Base-by-base conservation (phyloP, 2,113 vertebrate species). In the Tetrao urogallus region DNA sequence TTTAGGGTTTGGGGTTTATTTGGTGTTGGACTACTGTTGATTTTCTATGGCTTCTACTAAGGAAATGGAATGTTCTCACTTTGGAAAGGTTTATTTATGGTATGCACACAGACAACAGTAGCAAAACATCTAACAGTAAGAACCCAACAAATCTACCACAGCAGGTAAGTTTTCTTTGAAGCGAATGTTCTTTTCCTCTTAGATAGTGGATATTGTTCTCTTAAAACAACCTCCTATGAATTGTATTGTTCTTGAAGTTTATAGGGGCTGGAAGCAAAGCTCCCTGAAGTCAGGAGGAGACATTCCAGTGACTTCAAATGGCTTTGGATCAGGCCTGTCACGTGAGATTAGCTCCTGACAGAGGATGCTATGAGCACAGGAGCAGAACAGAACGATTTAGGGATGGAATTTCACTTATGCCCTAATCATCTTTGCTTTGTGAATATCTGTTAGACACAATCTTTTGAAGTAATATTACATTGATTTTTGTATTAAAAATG, bases 261-360 rank as follows among this genome's bases (percentile, higher is more conserved):
- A 36, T 90, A 66, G 69, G 28, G 65, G 32, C 70, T 91, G 40
- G 93, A 79, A 90, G 38, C 90, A 95, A 90, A 95, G 82, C 86
- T 95, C 77, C 73, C 80, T 83, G 65, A 91, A 95, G 86, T 86
- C 93, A 93, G 90, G 88, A 92, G 89, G 90, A 93, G 86, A 73
- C 90, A 95, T 96, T 93, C 73, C 88, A 79, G 78, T 86, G 93
- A 86, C 80, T 93, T 96, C 70, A 90, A 78, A 93, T 90, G 73
- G 82, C 66, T 97, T 95, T 93, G 93, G 76, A 93, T 94, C 93
- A 91, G 34, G 73, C 82, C 86, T 97, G 95, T 94, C 95, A 91
- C 22, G 40, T 96, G 92, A 92, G 90, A 96, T 97, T 95, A 96
- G 77, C 76, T 83, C 30, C 88, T 92, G 88, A 69, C 83, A 91